These are phyloP conservation scores for Synaphobranchus kaupii DNA, from an alignment of 2,797 vertebrate species.

Conservation along the genomic window DNA sequence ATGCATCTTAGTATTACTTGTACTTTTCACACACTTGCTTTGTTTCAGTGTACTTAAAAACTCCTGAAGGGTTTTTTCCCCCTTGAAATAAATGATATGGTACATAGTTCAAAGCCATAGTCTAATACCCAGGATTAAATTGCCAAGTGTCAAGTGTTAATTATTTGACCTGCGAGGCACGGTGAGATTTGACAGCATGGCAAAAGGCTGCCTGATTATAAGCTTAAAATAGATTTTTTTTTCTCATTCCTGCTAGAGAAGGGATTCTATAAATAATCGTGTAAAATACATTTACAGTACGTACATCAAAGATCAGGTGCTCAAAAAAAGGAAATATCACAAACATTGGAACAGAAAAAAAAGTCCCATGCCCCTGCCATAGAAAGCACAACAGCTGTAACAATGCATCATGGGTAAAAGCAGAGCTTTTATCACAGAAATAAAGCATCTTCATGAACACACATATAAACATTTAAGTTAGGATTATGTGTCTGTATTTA, in stretches of 20 bases:
- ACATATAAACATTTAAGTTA: conserved; percentile 15
- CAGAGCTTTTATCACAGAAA: conserved; percentile 22
- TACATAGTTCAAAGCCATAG: not conserved
- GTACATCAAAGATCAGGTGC: conserved; percentile 33
- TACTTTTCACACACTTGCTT: not conserved
- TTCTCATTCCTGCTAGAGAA: not conserved
- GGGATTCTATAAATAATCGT: conserved; percentile 52
- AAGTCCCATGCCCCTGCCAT: conserved; percentile 57
- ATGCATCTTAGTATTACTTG: not conserved
- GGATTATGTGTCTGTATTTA: conserved; percentile 5
- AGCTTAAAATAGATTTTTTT: not conserved
- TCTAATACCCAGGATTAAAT: not conserved
- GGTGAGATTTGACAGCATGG: not conserved
- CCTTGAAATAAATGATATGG: not conserved
- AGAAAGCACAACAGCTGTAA: conserved; percentile 44
- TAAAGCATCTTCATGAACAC: not conserved
- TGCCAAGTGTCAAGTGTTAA: not conserved
- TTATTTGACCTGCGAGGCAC: not conserved
- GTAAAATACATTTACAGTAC: conserved; percentile 50
- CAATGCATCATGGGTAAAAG: conserved; percentile 5
- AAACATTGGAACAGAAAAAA: conserved; percentile 51
- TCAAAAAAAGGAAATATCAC: conserved; percentile 32
- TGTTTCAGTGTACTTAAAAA: not conserved
- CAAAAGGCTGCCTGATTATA: not conserved
- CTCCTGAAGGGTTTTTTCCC: not conserved